Evolutionary conservation across 2,113 vertebrate species (phyloP).

Genomic region (Thymallus thymallus): DNA sequence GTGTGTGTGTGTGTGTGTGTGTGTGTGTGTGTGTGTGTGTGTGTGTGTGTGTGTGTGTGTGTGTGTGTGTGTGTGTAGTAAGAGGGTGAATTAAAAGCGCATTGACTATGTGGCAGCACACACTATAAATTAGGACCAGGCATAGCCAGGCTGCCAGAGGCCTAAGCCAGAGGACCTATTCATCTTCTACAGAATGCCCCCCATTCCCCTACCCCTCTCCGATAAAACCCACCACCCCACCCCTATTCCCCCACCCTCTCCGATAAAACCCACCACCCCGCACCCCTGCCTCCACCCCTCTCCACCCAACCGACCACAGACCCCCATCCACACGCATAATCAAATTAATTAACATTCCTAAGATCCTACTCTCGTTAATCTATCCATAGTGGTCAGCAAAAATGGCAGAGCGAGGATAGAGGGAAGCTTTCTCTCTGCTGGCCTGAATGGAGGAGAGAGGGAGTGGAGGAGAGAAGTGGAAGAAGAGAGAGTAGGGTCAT

Average conservation of each 20-base stretch:
- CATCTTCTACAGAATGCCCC: constrained; percentile 62
- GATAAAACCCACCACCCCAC: constrained; percentile 14
- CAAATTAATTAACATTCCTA: constrained; percentile 79
- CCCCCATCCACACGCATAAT: constrained; percentile 57
- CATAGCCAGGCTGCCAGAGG: constrained; percentile 66
- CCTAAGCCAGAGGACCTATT: constrained; percentile 70
- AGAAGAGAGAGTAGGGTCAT: neutral
- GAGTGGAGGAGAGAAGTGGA: neutral
- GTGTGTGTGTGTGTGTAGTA: constrained; percentile 44
- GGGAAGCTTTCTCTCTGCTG: neutral
- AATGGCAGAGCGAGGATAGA: constrained; percentile 16
- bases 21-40: constrained; percentile 22
- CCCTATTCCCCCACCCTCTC: constrained; percentile 39
- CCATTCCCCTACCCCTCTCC: constrained; percentile 41
- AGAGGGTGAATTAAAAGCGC: constrained; percentile 79
- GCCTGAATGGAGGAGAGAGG: neutral
- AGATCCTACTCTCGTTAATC: constrained; percentile 74
- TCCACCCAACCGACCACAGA: constrained; percentile 24
- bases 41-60: constrained; percentile 30
- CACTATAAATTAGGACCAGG: constrained; percentile 76
- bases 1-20: constrained; percentile 8
- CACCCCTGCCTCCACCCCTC: constrained; percentile 3
- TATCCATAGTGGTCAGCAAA: constrained; percentile 60
- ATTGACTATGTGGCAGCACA: constrained; percentile 82
- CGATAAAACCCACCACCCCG: constrained; percentile 17